phyloP scores from a whole-genome alignment of 2,113 vertebrate genomes.

The Saguinus midas region DNA sequence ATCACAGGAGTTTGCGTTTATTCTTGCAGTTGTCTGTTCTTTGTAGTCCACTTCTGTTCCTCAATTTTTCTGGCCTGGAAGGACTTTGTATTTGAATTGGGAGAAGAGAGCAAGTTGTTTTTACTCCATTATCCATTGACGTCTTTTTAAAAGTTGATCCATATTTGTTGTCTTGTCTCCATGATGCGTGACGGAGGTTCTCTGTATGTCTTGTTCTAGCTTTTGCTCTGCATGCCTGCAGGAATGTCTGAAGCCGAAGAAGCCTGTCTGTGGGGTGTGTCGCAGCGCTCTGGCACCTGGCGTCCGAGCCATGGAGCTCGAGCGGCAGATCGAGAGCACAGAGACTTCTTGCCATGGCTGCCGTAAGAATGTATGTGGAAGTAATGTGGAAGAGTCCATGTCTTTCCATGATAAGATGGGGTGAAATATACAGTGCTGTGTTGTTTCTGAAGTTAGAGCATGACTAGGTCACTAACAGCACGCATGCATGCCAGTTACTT shows the following conservation, averaged over 20 bases:
- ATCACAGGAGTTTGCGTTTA: background rate
- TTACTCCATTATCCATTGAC: slow-evolving; percentile 47
- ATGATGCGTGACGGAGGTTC: slow-evolving; percentile 58
- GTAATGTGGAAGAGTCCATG: background rate
- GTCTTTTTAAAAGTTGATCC: slow-evolving; percentile 57
- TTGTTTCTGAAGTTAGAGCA: background rate
- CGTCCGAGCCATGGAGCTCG: slow-evolving; percentile 87
- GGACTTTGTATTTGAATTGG: background rate
- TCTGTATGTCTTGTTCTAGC: slow-evolving; percentile 80
- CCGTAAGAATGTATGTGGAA: slow-evolving; percentile 88
- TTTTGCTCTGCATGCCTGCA: slow-evolving; percentile 96
- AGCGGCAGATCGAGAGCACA: slow-evolving; percentile 90
- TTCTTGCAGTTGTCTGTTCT: background rate
- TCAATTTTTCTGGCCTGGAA: background rate
- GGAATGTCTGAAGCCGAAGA: slow-evolving; percentile 95
- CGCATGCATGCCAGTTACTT: slow-evolving; percentile 27
- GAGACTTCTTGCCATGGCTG: slow-evolving; percentile 94
- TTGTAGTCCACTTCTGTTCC: background rate
- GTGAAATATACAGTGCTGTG: background rate
- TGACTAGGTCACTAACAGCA: background rate
- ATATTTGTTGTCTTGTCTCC: slow-evolving; percentile 64
- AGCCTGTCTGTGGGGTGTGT: slow-evolving; percentile 96
- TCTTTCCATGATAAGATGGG: background rate
- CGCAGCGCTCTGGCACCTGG: slow-evolving; percentile 87
- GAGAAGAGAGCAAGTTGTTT: slow-evolving; percentile 26